A percentile compares a stretch with the other conserved stretches of the same genome.
phyloP scores from a whole-genome alignment of 2,888 invertebrate genomes.

The Drosophila mercatorum region DNA sequence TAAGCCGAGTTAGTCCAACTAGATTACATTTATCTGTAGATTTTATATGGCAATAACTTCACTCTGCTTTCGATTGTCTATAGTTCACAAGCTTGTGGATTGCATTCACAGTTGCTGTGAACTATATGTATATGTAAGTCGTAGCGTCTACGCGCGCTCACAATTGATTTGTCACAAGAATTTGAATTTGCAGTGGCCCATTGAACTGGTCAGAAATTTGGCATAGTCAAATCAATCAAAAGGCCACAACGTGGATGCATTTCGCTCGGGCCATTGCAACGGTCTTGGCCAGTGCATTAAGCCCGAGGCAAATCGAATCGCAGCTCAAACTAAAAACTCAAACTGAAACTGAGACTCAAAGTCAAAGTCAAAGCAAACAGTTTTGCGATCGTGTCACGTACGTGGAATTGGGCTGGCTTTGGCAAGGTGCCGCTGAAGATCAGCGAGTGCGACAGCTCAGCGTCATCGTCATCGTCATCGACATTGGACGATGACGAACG shows the following conservation, averaged over 20 bases:
- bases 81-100: background rate
- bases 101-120: constrained; percentile 9
- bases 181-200: constrained; percentile 67
- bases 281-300: constrained; percentile 57
- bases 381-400: constrained; percentile 77
- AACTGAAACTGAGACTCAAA: constrained; percentile 1
- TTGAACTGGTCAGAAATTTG: constrained; percentile 62
- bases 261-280: constrained; percentile 36
- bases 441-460: constrained; percentile 4
- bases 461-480: constrained; percentile 38
- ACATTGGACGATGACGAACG: constrained; percentile 63
- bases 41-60: background rate
- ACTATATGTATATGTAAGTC: background rate
- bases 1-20: background rate
- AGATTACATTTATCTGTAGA: background rate
- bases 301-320: constrained; percentile 56
- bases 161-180: constrained; percentile 83
- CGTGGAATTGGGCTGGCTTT: constrained; percentile 63
- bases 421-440: constrained; percentile 55
- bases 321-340: constrained; percentile 24
- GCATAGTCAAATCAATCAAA: constrained; percentile 79
- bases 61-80: background rate
- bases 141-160: constrained; percentile 58
- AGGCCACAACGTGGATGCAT: constrained; percentile 29
- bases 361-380: constrained; percentile 55